A percentile compares a stretch with the other conserved stretches of the same genome.
Conservation (phyloP, 2,113 vertebrate genomes). For the Corythaeola cristata region DNA sequence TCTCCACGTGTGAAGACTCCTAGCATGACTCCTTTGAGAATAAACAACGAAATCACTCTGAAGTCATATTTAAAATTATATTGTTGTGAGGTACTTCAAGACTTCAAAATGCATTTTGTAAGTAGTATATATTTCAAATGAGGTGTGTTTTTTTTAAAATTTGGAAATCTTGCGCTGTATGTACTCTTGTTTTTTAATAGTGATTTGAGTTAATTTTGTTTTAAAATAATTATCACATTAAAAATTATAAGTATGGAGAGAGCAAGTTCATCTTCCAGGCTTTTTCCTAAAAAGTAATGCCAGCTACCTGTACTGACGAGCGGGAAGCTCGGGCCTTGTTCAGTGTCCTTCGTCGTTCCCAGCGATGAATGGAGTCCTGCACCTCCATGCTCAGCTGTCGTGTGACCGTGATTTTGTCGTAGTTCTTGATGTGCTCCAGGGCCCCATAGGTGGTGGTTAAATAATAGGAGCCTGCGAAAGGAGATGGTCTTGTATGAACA, state of each 20-base stretch:
- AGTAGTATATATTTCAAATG: not conserved
- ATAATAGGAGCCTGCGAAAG: constrained; percentile 88
- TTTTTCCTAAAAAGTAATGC: not conserved
- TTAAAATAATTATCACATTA: not conserved
- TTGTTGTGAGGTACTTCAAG: not conserved
- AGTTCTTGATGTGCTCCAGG: constrained; percentile 93
- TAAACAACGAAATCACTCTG: not conserved
- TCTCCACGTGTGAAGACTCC: not conserved
- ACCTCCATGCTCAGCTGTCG: constrained; percentile 92
- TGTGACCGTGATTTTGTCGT: constrained; percentile 89
- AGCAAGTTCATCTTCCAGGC: not conserved
- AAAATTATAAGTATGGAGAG: not conserved
- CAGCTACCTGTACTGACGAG: constrained; percentile 83
- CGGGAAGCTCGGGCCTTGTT: constrained; percentile 86
- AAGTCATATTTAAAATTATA: not conserved
- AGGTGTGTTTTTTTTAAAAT: not conserved
- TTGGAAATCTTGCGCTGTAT: not conserved
- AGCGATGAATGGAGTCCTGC: constrained; percentile 96
- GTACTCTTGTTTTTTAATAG: not conserved
- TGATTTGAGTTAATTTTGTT: not conserved
- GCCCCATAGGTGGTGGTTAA: constrained; percentile 95
- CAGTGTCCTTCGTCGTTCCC: constrained; percentile 91
- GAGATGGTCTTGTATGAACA: not conserved
- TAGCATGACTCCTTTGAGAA: not conserved
- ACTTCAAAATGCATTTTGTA: not conserved